These are phyloP conservation scores for Sceloporus tristichus DNA, from an alignment of 2,113 vertebrate species.

Conservation along the genomic window DNA sequence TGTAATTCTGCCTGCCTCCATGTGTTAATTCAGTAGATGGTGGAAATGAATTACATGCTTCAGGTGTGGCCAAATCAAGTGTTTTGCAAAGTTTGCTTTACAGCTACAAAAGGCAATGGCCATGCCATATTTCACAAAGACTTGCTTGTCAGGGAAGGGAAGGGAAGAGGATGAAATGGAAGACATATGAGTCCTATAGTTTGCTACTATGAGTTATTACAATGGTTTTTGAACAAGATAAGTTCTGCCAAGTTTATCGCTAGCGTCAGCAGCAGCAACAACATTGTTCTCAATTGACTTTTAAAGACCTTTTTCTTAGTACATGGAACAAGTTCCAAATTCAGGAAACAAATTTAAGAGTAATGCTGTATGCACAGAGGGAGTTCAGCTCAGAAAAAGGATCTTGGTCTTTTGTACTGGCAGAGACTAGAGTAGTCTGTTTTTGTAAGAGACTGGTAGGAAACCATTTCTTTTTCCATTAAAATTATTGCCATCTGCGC, in stretches of 20 bases:
- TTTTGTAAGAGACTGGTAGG: not conserved
- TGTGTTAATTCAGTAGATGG: slow-evolving; percentile 14
- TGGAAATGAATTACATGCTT: not conserved
- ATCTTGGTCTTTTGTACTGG: not conserved
- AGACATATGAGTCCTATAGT: slow-evolving; percentile 6
- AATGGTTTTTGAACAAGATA: slow-evolving; percentile 24
- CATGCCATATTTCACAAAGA: not conserved
- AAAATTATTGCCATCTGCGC: not conserved
- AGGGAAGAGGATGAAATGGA: slow-evolving; percentile 12
- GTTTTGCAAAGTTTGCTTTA: slow-evolving; percentile 8
- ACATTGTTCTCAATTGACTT: rapidly evolving
- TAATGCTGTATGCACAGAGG: not conserved
- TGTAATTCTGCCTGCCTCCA: slow-evolving; percentile 3
- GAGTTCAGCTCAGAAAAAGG: not conserved
- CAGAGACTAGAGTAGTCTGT: not conserved
- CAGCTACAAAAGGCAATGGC: slow-evolving; percentile 30
- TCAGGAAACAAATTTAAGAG: not conserved
- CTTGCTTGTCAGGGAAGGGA: not conserved
- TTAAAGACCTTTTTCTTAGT: not conserved
- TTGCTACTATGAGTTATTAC: slow-evolving; percentile 19
- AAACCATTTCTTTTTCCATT: not conserved
- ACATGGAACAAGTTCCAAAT: slow-evolving; percentile 15
- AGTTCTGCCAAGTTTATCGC: not conserved
- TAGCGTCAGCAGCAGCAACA: not conserved
- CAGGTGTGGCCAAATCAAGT: not conserved